These are phyloP conservation scores for Congeria kusceri DNA, from an alignment of 2,888 invertebrate species.

Conservation along the genomic window DNA sequence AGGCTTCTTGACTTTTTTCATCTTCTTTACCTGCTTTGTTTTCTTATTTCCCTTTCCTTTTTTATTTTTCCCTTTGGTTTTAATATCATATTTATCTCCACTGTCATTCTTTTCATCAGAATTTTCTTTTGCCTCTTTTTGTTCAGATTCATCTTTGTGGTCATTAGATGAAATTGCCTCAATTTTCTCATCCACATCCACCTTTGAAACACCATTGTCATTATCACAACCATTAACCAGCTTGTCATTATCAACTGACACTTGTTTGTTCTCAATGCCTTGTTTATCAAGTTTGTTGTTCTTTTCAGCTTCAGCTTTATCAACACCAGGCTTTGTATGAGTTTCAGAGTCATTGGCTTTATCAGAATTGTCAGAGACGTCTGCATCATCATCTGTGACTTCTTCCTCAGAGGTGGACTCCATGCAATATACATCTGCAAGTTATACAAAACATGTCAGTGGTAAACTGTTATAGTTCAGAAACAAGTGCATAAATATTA, in stretches of 20 bases:
- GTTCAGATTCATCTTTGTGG: constrained; percentile 46
- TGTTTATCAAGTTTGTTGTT: not conserved
- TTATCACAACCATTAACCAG: not conserved
- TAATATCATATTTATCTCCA: constrained; percentile 14
- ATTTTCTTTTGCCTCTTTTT: constrained; percentile 28
- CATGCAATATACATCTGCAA: constrained; percentile 50
- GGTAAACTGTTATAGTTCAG: too few relatives aligned
- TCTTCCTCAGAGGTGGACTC: constrained; percentile 62
- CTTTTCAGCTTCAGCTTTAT: constrained; percentile 16
- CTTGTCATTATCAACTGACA: not conserved
- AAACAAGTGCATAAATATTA: too few relatives aligned
- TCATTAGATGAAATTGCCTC: constrained; percentile 15
- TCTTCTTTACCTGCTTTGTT: constrained; percentile 72
- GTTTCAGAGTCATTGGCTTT: constrained; percentile 27
- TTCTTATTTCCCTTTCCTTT: constrained; percentile 40
- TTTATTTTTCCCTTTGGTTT: constrained; percentile 25
- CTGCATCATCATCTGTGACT: constrained; percentile 48
- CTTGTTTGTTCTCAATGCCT: constrained; percentile 6
- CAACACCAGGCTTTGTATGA: constrained; percentile 2
- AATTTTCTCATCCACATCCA: not conserved
- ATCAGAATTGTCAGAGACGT: constrained; percentile 22
- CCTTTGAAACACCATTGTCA: too few relatives aligned
- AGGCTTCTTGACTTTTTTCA: constrained; percentile 85
- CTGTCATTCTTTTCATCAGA: constrained; percentile 25
- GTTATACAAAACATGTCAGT: too few relatives aligned